Conservation (phyloP, 1,140 invertebrate genomes). For the Hyphantria cunea region DNA sequence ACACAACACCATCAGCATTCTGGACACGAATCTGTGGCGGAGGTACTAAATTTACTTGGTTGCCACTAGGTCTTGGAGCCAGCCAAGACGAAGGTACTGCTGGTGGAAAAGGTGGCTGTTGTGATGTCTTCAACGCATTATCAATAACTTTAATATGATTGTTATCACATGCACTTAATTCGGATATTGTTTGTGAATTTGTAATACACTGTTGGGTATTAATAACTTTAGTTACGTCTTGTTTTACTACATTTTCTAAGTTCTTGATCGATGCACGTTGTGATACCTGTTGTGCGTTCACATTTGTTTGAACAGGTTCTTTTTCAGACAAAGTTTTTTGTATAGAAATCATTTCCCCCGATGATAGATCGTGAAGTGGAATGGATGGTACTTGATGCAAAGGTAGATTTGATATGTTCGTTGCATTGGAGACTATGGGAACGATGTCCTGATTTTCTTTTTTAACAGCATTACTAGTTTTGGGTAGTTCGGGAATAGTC, state of each 20-base stretch:
- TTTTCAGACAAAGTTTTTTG: slow-evolving; percentile 34
- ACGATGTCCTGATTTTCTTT: slow-evolving; percentile 41
- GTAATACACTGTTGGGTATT: slow-evolving; percentile 8
- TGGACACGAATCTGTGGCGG: slow-evolving; percentile 61
- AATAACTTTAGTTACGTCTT: slow-evolving; percentile 6
- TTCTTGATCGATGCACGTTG: slow-evolving; percentile 5
- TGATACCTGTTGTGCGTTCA: slow-evolving; percentile 7
- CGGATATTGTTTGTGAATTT: slow-evolving; percentile 9
- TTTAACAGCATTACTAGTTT: slow-evolving; percentile 37
- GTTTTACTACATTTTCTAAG: slow-evolving; percentile 3
- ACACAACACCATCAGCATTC: slow-evolving; percentile 48
- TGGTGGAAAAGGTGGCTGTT: slow-evolving; percentile 55
- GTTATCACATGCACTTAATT: slow-evolving; percentile 12
- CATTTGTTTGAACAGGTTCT: slow-evolving; percentile 4
- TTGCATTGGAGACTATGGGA: slow-evolving; percentile 35
- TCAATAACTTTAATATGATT: slow-evolving; percentile 10
- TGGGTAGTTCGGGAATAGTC: slow-evolving; percentile 37
- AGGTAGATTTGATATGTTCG: slow-evolving; percentile 47
- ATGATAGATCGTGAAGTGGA: slow-evolving; percentile 51
- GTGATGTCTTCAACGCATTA: slow-evolving; percentile 16
- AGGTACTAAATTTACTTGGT: slow-evolving; percentile 30
- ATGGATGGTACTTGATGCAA: slow-evolving; percentile 61
- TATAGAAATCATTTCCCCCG: slow-evolving; percentile 45
- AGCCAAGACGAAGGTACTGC: slow-evolving; percentile 70
- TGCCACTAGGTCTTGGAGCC: slow-evolving; percentile 35